Evolutionary conservation across 2,888 invertebrate species (phyloP), one percentile per base, ranked within the genome.

Genomic region (Mantis religiosa): DNA sequence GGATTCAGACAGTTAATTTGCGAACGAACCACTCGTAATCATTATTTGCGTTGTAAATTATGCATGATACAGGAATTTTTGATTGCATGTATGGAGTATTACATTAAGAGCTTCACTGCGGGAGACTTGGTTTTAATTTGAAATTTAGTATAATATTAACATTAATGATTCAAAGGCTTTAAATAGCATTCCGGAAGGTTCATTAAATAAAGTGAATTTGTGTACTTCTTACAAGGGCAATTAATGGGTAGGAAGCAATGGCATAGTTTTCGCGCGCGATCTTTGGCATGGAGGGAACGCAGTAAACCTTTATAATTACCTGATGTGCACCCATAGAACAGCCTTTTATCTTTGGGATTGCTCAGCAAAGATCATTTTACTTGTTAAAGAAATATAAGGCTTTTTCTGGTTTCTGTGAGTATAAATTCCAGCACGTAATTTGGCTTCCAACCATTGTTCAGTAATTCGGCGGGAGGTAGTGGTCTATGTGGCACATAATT

Each of bases 181-280:
- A 6, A 71, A 71, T 71, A 71, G 25, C 25, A 71, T 6, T 71
- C 25, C 25, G 20, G 54, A 15, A 71, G 20, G 3, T 71, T 71
- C 20, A 4, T 3, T 71, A 71, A 71, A 71, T 71, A 71, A 15
- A 20, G 54, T 71, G 54, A 3, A 3, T 71, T 20, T 71, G 54
- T 54, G 25, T 71, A 20, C 20, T 25, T 71, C 25, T 1, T 81
- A 86, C 30, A 25, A 28, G 30, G 81, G 81, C 20, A 86, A 15
- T n/a, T 14, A 54, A 28, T 86, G 81, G 81, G 88, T 84, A 9
- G 71, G 84, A 81, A 28, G 41, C 30, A 85, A 88, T 85, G 88
- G 47, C 82, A 41, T 28, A 28, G 84, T 89, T 89, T 89, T 89
- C 87, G 89, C 89, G 89, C 89, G 89, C 89, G 86, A 87, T 86